Evolutionary conservation across 2,113 vertebrate species (phyloP).

Genomic region (Coracopsis vasa): DNA sequence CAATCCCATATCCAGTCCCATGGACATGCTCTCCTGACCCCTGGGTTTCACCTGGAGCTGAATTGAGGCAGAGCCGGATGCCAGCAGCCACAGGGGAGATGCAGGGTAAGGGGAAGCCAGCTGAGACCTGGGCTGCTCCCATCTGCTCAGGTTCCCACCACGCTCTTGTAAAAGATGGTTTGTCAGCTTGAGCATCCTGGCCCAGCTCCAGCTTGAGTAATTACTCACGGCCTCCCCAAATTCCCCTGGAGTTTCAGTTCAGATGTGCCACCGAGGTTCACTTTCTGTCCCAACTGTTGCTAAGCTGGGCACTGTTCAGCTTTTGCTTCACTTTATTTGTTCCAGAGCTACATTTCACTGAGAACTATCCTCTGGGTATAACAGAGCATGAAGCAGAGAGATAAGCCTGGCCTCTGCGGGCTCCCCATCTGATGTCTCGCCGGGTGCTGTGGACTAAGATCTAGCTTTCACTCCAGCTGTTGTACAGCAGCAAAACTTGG

Average conservation of each 20-base stretch:
- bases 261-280: neutral
- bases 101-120: neutral
- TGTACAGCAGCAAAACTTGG: neutral
- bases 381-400: neutral
- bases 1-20: neutral
- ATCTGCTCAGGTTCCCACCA: neutral
- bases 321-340: neutral
- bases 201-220: neutral
- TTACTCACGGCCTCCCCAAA: neutral
- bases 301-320: neutral
- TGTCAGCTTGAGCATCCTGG: neutral
- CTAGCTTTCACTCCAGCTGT: neutral
- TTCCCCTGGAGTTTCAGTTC: slow-evolving; percentile 1
- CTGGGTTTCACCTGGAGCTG: neutral
- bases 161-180: neutral
- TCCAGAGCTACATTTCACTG: neutral
- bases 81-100: fast-evolving
- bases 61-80: fast-evolving
- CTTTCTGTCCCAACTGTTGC: neutral
- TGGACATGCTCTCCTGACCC: neutral
- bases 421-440: neutral
- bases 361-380: neutral
- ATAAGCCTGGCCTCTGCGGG: neutral
- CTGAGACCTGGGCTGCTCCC: neutral
- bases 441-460: neutral